Percentiles rank a stretch among this genome's conserved stretches.
phyloP scores from a whole-genome alignment of 2,888 invertebrate species.

The Pteria penguin region DNA sequence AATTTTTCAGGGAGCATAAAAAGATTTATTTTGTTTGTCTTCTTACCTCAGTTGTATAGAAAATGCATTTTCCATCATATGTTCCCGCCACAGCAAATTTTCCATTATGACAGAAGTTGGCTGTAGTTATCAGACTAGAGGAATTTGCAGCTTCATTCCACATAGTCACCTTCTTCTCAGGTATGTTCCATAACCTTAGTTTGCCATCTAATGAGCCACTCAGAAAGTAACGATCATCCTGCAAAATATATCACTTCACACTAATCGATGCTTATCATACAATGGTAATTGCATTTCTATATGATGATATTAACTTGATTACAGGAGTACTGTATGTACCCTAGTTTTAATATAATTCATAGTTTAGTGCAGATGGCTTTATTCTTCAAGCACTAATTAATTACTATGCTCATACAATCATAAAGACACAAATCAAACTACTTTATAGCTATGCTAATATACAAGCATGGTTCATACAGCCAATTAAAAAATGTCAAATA shows the following conservation, averaged over 20 bases:
- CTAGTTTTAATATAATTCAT: too few relatives aligned
- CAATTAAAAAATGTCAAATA: too few relatives aligned
- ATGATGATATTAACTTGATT: too few relatives aligned
- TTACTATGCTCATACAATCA: too few relatives aligned
- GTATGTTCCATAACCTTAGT: slow-evolving; percentile 99
- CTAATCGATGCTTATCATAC: background rate
- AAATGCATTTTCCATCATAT: slow-evolving; percentile 98
- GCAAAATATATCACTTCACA: slow-evolving; percentile 38
- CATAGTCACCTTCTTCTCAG: slow-evolving; percentile 98
- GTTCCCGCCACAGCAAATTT: slow-evolving; percentile 99
- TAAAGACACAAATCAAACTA: too few relatives aligned
- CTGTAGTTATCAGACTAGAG: slow-evolving; percentile 93
- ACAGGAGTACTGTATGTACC: too few relatives aligned
- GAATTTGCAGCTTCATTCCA: slow-evolving; percentile 95
- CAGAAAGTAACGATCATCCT: slow-evolving; percentile 90
- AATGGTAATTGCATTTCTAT: too few relatives aligned
- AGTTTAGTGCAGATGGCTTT: background rate
- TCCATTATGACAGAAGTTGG: slow-evolving; percentile 98
- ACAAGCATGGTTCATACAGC: too few relatives aligned
- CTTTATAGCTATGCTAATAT: too few relatives aligned
- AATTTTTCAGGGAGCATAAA: too few relatives aligned
- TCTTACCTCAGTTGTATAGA: slow-evolving; percentile 93
- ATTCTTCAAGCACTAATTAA: too few relatives aligned
- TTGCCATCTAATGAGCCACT: slow-evolving; percentile 99
- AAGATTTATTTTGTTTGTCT: too few relatives aligned